Evolutionary conservation across 2,888 invertebrate genomes (phyloP), one percentile per base, ranked within the genome.

Genomic region (Oithona nana): DNA sequence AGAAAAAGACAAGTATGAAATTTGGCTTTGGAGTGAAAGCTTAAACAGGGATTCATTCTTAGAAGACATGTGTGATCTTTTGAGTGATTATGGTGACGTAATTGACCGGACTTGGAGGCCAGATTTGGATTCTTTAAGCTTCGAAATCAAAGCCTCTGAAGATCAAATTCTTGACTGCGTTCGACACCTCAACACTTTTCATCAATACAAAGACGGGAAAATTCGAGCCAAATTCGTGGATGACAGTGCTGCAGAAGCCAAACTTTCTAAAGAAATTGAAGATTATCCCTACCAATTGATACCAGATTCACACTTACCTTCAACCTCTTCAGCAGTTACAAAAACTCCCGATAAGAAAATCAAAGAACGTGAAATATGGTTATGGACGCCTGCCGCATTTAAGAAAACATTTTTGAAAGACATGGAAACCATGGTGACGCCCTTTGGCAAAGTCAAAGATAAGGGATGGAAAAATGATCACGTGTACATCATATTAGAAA

Each of bases 161-260:
- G 8, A 39, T 11, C 6, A 6, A 6, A 39, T 39, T 13, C 28
- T 57, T 57, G 26, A 57, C 2, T 57, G 57, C 22, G n/a, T 57
- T 13, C 11, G 11, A 2, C n/a, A 57, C 4, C 16, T 28, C 1
- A 57, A 57, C 22, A 26, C 24, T n/a, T n/a, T n/a, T n/a, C n/a
- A n/a, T 4, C 24, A 57, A 28, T 57, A 57, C 6, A 57, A 57
- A 28, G 57, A 28, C 11, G 28, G 20, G 13, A 29, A 24, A 13
- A n/a, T 57, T 8, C 57, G 57, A 3, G 57, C 28, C 57, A 57
- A 57, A 29, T 57, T 57, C 28, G 28, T 29, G 11, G 28, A 57
- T 28, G 29, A 39, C 16, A 39, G 39, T 16, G 8, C 39, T 11
- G 8, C 6, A 39, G 39, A 39, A 16, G 39, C 39, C 16, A 6